These are phyloP conservation scores for Choristoneura fumiferana DNA, from an alignment of 1,140 invertebrate genomes.

Conservation along the genomic window DNA sequence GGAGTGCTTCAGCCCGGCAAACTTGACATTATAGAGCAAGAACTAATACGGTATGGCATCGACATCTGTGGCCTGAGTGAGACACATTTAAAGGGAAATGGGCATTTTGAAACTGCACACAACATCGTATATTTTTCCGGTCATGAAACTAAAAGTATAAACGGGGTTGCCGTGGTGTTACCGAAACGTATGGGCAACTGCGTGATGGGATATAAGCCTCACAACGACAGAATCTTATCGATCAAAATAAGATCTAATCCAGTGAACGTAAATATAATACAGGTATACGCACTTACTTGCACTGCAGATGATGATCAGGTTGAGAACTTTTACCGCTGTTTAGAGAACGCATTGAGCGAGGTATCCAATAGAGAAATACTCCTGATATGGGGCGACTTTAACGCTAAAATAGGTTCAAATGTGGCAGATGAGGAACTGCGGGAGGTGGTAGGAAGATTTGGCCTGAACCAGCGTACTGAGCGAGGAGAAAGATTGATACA, in stretches of 20 bases:
- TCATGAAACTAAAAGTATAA: neutral
- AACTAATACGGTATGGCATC: neutral
- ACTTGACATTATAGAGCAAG: conserved; percentile 23
- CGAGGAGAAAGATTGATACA: too few relatives aligned
- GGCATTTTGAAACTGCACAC: neutral
- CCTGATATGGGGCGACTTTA: too few relatives aligned
- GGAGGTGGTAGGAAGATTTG: too few relatives aligned
- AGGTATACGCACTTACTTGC: neutral
- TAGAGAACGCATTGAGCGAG: too few relatives aligned
- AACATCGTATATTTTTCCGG: neutral
- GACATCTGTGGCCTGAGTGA: conserved; percentile 1
- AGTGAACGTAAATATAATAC: neutral
- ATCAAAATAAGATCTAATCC: neutral
- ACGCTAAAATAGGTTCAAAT: too few relatives aligned
- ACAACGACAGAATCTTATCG: neutral
- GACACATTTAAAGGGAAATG: neutral
- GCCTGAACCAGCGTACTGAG: too few relatives aligned
- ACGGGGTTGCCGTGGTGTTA: neutral
- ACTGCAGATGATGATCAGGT: neutral
- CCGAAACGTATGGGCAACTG: neutral
- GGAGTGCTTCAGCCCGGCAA: conserved; percentile 26
- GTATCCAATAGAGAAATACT: too few relatives aligned
- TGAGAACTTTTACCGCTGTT: neutral
- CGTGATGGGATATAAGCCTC: neutral
- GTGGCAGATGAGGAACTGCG: too few relatives aligned